These are phyloP conservation scores for Tringa solitaria DNA, from an alignment of 2,113 vertebrate genomes.

Conservation along the genomic window DNA sequence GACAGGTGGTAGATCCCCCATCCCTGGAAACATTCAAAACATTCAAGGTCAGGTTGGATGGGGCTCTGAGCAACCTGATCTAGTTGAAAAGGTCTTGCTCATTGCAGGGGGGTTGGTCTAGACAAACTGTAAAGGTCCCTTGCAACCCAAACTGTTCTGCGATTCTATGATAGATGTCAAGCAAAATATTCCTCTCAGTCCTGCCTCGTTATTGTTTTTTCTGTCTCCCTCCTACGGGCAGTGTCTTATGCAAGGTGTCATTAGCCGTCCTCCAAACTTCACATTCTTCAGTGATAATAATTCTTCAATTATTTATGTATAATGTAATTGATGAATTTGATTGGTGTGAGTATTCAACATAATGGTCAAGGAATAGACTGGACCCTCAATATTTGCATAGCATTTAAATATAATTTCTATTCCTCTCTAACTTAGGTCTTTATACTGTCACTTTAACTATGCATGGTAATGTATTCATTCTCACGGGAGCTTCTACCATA, in stretches of 20 bases:
- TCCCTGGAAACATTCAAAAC: neutral
- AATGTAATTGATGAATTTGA: neutral
- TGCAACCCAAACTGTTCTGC: neutral
- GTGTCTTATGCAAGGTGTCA: neutral
- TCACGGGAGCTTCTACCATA: neutral
- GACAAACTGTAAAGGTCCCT: neutral
- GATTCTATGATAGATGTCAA: neutral
- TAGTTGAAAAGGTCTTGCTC: neutral
- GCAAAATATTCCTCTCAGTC: neutral
- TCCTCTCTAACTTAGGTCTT: neutral
- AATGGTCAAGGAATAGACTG: neutral
- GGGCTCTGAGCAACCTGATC: neutral
- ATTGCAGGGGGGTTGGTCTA: neutral
- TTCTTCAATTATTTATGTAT: neutral
- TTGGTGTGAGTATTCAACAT: neutral
- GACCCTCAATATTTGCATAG: neutral
- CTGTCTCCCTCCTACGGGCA: neutral
- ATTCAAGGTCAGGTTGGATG: rapidly evolving
- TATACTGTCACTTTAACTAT: neutral
- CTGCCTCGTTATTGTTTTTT: neutral
- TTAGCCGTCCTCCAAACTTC: neutral
- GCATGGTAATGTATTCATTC: neutral
- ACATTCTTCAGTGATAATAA: neutral
- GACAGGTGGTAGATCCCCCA: neutral
- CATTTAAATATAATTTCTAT: neutral